Conservation (phyloP, 2,797 vertebrate species). For the Onychomys leucogaster region DNA sequence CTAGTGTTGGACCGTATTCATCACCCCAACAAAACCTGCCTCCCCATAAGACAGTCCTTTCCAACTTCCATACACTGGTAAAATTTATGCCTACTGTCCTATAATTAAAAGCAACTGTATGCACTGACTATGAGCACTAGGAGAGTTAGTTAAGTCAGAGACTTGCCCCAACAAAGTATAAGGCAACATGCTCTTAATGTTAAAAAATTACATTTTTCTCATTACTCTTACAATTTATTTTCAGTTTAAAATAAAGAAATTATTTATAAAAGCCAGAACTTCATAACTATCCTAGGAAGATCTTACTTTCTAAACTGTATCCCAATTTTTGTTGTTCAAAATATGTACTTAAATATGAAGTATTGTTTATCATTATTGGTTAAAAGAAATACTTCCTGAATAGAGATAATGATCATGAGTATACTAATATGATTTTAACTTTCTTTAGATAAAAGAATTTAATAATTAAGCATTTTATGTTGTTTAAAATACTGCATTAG, state of each 20-base stretch:
- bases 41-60: not conserved
- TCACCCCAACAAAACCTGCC: not conserved
- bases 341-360: constrained; percentile 18
- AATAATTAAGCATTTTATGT: not conserved
- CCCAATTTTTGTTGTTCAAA: not conserved
- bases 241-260: not conserved
- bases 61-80: not conserved
- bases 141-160: not conserved
- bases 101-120: not conserved
- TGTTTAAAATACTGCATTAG: not conserved
- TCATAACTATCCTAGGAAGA: not conserved
- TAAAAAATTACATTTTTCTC: not conserved
- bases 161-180: not conserved
- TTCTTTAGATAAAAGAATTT: not conserved
- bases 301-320: not conserved
- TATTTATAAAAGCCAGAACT: not conserved
- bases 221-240: not conserved
- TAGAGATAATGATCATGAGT: not conserved
- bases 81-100: not conserved
- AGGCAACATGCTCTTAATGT: not conserved
- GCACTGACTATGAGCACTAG: not conserved
- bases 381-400: not conserved
- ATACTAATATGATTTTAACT: not conserved
- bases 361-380: not conserved
- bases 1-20: not conserved